Conservation (phyloP, 2,113 vertebrate species). For the Emydura subglobosa region DNA sequence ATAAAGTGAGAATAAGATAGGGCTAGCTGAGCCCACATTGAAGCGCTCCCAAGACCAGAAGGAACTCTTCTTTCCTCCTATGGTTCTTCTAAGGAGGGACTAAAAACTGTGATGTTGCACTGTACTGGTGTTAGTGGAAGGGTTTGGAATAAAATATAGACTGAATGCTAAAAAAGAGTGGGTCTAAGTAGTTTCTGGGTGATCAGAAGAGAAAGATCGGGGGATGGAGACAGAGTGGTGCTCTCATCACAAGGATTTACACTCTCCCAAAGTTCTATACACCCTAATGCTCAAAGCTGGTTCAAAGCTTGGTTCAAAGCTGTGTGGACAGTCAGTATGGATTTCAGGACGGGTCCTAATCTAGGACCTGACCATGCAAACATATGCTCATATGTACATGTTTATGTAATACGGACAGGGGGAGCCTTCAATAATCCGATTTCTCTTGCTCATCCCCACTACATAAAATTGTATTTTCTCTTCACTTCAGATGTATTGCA, state of each 20-base stretch:
- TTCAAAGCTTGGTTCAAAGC: background rate
- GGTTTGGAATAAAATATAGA: no score
- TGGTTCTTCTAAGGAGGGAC: background rate
- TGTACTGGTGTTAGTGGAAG: background rate
- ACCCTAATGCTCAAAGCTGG: background rate
- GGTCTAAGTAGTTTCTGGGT: background rate
- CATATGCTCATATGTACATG: background rate
- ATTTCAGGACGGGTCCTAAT: background rate
- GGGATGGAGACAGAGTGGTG: background rate
- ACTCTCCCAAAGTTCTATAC: background rate
- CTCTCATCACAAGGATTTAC: background rate
- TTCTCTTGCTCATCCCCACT: background rate
- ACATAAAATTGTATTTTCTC: slow-evolving; percentile 31
- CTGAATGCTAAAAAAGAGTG: no score
- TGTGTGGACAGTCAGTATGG: background rate
- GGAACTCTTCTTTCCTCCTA: background rate
- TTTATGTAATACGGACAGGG: no score
- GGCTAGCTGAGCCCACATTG: background rate
- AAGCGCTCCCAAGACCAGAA: background rate
- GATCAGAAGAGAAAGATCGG: no score
- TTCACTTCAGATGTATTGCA: slow-evolving; percentile 50
- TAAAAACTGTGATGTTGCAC: background rate
- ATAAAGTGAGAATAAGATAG: background rate
- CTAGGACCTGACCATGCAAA: background rate
- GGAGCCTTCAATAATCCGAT: slow-evolving; percentile 40